Evolutionary conservation across 2,888 invertebrate genomes (phyloP).

Genomic region (Alentia gelatinosa): DNA sequence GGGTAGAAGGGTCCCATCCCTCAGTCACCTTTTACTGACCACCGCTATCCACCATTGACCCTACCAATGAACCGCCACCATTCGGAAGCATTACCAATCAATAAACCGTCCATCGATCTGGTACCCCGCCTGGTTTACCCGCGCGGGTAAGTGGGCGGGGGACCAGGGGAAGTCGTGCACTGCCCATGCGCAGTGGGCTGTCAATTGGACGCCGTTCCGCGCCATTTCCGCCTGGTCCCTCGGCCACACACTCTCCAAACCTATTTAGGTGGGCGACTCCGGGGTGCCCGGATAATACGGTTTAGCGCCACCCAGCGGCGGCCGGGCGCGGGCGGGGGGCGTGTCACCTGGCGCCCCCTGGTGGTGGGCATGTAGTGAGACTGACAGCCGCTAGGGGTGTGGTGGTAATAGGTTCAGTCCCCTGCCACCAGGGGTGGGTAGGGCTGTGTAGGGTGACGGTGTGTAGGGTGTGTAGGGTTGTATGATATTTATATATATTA

Average conservation of each 20-base stretch:
- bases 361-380: background rate
- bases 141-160: too few relatives aligned
- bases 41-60: background rate
- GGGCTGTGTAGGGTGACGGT: too few relatives aligned
- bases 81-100: background rate
- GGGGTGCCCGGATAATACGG: background rate
- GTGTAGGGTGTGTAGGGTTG: too few relatives aligned
- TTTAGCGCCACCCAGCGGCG: background rate
- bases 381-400: background rate
- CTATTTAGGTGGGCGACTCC: background rate
- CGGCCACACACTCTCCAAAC: background rate
- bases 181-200: background rate
- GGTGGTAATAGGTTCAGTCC: background rate
- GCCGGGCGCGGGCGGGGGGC: background rate
- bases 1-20: too few relatives aligned
- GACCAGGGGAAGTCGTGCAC: too few relatives aligned
- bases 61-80: background rate
- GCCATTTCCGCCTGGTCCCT: background rate
- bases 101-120: background rate
- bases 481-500: too few relatives aligned
- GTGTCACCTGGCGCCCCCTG: constrained; percentile 20
- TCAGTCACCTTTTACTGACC: too few relatives aligned
- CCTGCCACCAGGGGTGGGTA: too few relatives aligned
- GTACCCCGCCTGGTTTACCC: background rate
- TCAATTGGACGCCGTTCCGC: background rate